Evolutionary conservation across 2,888 invertebrate species (phyloP), one percentile per base, ranked within the genome.

Genomic region (Lysandra bellargus): DNA sequence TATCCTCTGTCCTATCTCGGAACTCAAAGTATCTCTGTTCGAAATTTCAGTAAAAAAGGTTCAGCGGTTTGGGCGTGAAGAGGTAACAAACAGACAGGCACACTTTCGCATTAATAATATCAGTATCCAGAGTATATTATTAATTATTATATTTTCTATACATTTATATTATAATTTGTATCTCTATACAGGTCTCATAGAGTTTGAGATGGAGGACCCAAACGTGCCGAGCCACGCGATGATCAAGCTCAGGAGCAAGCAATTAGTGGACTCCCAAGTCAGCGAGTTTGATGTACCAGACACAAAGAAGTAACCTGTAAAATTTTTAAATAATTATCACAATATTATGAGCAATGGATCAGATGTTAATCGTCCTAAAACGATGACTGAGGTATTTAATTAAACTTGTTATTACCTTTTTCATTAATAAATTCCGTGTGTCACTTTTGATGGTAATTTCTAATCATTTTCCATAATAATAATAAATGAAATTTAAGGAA

Each of bases 161-260:
- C 9, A 5, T 6, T 6, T 40, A 37, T 40, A 61, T 61, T 23
- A 23, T 23, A 23, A 23, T 23, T 23, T 23, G 23, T 33, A 23
- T 78, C 30, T 80, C 53, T 57, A 61, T 37, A 23, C 89, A 90
- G 95, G 95, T 64, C 83, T 94, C 79, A 94, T 94, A 75, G 94
- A 94, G 84, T 94, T 94, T 78, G 95, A 95, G 85, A 90, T 92
- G 85, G 92, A 95, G 30, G 96, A 96, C 83, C 88, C 94, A 0
- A 92, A 92, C 72, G 93, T 95, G 73, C 92, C 94, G 0, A 93
- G 94, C 57, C 93, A 96, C 80, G 89, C 90, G 1, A 86, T 95
- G 1, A 86, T 96, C 4, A 96, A 96, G 83, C 84, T 93, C 14
- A 90, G 92, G 44, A 96, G 96, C 83, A 95, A 92, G 84, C 95